Conservation (phyloP, 37 sponge, comb jelly and placozoan species). For the Bolinopsis microptera region DNA sequence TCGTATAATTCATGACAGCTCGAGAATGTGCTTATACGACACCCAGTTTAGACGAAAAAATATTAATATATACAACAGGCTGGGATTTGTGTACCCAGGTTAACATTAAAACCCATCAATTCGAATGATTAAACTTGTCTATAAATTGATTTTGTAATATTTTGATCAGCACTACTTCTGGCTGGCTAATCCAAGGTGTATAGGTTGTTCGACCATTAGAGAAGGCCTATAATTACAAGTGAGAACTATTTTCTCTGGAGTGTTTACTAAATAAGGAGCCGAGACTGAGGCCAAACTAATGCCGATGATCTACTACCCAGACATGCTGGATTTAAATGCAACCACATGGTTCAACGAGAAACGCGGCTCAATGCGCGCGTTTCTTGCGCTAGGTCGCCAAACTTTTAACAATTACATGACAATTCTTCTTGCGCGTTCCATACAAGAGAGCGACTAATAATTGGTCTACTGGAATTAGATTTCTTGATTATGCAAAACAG, state of each 20-base stretch:
- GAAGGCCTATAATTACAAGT: background rate
- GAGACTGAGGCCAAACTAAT: background rate
- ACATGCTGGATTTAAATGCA: background rate
- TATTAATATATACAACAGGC: background rate
- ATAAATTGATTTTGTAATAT: background rate
- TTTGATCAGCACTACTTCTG: background rate
- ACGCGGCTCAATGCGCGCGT: background rate
- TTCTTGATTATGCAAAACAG: background rate
- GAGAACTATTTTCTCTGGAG: background rate
- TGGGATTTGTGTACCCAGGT: background rate
- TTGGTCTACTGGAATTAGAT: background rate
- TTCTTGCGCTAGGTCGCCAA: background rate
- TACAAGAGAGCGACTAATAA: background rate
- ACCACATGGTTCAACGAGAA: background rate
- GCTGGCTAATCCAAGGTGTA: background rate
- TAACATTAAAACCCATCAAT: background rate
- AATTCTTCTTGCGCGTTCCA: background rate
- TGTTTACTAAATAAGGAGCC: background rate
- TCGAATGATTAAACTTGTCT: background rate
- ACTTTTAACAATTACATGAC: background rate
- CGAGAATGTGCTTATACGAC: background rate
- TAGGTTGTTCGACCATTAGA: background rate
- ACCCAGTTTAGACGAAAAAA: background rate
- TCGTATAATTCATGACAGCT: background rate
- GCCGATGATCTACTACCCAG: background rate